Evolutionary conservation across 30 jellyfish, hydroid and myxozoan genomes (phyloP).

Genomic region (Chrysaora quinquecirrha): DNA sequence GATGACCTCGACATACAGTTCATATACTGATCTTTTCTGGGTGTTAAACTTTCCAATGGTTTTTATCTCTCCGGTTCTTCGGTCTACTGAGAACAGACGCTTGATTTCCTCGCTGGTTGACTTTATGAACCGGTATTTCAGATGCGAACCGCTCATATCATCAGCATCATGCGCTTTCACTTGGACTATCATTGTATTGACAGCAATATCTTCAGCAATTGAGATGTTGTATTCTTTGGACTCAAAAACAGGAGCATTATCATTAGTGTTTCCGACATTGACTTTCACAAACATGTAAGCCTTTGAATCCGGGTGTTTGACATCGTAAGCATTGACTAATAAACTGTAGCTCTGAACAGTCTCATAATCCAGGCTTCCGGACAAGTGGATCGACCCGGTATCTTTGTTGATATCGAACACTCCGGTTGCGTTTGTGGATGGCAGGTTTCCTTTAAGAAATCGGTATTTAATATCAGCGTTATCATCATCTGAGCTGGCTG

Average conservation of each 20-base stretch:
- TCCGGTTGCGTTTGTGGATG: constrained; percentile 75
- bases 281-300: constrained; percentile 55
- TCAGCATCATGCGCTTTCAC: constrained; percentile 70
- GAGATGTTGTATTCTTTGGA: constrained; percentile 60
- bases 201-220: constrained; percentile 71
- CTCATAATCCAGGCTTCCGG: constrained; percentile 78
- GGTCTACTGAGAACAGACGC: constrained; percentile 48
- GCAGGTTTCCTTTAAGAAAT: constrained; percentile 73
- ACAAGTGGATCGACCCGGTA: constrained; percentile 71
- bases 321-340: constrained; percentile 61
- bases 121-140: constrained; percentile 16
- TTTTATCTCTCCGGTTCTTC: constrained; percentile 61
- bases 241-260: constrained; percentile 84
- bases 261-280: constrained; percentile 68
- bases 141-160: constrained; percentile 34
- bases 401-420: constrained; percentile 44
- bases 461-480: constrained; percentile 51
- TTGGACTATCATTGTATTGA: constrained; percentile 51
- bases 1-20: constrained; percentile 38
- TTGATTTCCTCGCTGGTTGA: constrained; percentile 36
- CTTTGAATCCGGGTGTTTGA: constrained; percentile 1
- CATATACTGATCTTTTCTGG: constrained; percentile 54
- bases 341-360: constrained; percentile 52
- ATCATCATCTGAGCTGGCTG: constrained; percentile 21
- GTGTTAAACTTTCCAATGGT: constrained; percentile 55